Evolutionary conservation across 2,113 vertebrate genomes (phyloP).

Genomic region (Eulemur macaco): DNA sequence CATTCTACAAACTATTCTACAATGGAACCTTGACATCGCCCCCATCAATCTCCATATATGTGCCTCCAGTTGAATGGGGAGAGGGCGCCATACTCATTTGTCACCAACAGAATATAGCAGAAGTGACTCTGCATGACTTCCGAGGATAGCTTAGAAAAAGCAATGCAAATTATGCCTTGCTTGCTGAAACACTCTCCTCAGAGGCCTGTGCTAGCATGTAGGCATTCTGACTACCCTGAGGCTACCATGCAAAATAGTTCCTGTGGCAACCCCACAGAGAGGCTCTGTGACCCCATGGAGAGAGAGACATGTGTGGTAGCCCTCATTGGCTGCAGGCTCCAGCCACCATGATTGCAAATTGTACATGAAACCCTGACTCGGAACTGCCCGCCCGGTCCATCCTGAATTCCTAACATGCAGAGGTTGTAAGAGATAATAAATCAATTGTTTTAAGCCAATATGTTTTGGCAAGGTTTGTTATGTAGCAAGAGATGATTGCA

Average conservation of each 20-base stretch:
- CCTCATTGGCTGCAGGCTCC: neutral
- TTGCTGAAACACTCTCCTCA: neutral
- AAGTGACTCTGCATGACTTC: neutral
- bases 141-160: neutral
- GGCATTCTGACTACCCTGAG: neutral
- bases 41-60: neutral
- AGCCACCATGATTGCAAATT: neutral
- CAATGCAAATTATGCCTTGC: neutral
- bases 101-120: neutral
- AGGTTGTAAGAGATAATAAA: neutral
- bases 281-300: neutral
- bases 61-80: neutral
- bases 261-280: accelerated
- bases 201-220: neutral
- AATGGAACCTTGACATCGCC: neutral
- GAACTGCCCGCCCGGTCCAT: accelerated
- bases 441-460: neutral
- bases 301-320: neutral
- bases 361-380: accelerated
- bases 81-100: neutral
- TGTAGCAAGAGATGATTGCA: neutral
- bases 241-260: neutral
- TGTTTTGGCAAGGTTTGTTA: neutral
- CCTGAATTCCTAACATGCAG: neutral
- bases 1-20: neutral